Conservation (phyloP, 2,888 invertebrate species). For the Odontothrips loti region DNA sequence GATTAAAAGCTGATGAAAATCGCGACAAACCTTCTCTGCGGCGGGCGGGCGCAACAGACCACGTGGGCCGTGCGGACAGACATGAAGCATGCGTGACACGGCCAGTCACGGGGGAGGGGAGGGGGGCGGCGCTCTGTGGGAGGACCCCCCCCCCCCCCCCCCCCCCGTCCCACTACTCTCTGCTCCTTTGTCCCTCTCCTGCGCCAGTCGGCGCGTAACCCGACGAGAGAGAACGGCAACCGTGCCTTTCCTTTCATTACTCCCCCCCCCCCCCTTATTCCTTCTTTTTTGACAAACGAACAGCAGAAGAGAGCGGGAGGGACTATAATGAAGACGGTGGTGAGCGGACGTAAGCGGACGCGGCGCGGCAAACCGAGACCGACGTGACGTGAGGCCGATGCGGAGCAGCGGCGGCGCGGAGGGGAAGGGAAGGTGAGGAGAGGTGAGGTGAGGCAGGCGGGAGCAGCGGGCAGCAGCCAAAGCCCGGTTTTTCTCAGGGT, state of each 20-base stretch:
- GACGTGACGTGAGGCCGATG: too few relatives aligned
- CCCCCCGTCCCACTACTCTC: background rate
- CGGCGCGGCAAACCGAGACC: too few relatives aligned
- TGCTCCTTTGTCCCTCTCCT: background rate
- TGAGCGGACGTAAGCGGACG: background rate
- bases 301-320: background rate
- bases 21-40: background rate
- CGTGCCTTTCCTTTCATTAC: too few relatives aligned
- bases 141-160: background rate
- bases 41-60: background rate
- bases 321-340: background rate
- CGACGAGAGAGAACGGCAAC: background rate
- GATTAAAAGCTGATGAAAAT: too few relatives aligned
- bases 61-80: background rate
- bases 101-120: background rate
- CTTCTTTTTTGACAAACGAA: constrained; percentile 21
- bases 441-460: too few relatives aligned
- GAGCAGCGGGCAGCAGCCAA: too few relatives aligned
- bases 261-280: background rate
- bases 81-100: background rate
- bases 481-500: background rate
- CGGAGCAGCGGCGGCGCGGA: background rate
- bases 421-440: background rate
- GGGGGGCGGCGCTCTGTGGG: background rate
- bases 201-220: background rate